phyloP scores from a whole-genome alignment of 2,113 vertebrate species.

The Pimephales promelas region DNA sequence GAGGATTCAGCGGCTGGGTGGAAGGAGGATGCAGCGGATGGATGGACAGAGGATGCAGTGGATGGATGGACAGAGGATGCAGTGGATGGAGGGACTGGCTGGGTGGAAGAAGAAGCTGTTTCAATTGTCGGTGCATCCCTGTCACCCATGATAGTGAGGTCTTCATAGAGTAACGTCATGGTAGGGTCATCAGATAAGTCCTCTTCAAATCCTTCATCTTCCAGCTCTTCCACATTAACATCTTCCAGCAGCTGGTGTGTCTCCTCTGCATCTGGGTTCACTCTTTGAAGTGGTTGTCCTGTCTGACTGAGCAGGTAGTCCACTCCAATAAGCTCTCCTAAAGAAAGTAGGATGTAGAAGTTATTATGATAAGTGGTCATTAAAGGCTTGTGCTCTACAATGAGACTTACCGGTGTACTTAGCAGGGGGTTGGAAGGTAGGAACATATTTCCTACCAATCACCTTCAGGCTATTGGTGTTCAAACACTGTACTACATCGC shows the following conservation, averaged over 20 bases:
- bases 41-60: too few relatives aligned
- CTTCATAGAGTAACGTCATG: neutral
- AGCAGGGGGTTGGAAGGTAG: neutral
- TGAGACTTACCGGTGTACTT: neutral
- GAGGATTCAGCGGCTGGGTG: too few relatives aligned
- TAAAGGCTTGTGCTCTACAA: too few relatives aligned
- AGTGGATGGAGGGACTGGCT: too few relatives aligned
- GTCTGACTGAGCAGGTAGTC: neutral
- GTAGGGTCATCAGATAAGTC: neutral
- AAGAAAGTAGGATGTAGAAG: neutral
- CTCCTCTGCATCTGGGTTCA: neutral
- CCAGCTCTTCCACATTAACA: neutral
- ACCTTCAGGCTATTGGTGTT: neutral
- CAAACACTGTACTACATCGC: too few relatives aligned
- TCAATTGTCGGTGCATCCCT: too few relatives aligned
- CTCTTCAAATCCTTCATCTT: neutral
- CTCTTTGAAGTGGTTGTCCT: neutral
- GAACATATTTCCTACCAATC: neutral
- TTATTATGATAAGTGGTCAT: too few relatives aligned
- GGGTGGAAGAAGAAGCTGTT: too few relatives aligned
- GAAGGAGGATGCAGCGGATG: too few relatives aligned
- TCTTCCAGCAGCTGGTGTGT: neutral
- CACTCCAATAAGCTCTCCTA: conserved; percentile 2
- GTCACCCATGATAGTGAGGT: too few relatives aligned
- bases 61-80: too few relatives aligned